Evolutionary conservation across 2,113 vertebrate species (phyloP), one percentile per base, ranked within the genome.

Genomic region (Paradisaea rubra): DNA sequence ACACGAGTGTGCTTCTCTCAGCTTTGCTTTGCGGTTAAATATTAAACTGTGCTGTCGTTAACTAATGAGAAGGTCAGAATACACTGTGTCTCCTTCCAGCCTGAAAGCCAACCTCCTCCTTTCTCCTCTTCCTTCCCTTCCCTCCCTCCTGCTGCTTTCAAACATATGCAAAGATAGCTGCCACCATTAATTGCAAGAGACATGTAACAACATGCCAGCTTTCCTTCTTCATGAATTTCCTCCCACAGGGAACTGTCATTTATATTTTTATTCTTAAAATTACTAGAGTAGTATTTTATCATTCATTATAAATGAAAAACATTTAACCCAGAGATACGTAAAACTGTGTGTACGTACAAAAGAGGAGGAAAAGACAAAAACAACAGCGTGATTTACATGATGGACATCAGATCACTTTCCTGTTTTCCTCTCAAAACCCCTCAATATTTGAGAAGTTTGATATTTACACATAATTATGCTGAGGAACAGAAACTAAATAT

Each of bases 91-190:
- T 94, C 78, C 61, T 91, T 94, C 81, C 78, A 61, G 56, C 39
- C 79, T 77, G 68, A 90, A 94, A 89, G 47, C 49, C 76, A 93
- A 74, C 72, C 92, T 87, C 86, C 89, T 93, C 66, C 59, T 72
- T 56, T 66, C 66, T 88, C 69, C 66, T 70, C 13, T 56, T 42
- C 42, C 33, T 76, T 86, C n/a, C 25, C 22, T 71, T 49, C 60
- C 15, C 56, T 85, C 39, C 60, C 35, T 86, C 70, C 88, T 1
- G 7, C 50, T 91, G 76, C 70, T 93, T 87, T 93, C 82, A 79
- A 86, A 52, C 47, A 59, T 39, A 53, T 35, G 57, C 71, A 81
- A 93, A 66, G 69, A 84, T 5, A 86, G 50, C 42, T 25, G 82
- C 44, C 45, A 31, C 39, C 53, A 60, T 85, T 88, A 91, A 94